Percentiles rank a stretch among this genome's conserved stretches.
phyloP scores from a whole-genome alignment of 2,888 invertebrate genomes.

The Limnephilus lunatus region DNA sequence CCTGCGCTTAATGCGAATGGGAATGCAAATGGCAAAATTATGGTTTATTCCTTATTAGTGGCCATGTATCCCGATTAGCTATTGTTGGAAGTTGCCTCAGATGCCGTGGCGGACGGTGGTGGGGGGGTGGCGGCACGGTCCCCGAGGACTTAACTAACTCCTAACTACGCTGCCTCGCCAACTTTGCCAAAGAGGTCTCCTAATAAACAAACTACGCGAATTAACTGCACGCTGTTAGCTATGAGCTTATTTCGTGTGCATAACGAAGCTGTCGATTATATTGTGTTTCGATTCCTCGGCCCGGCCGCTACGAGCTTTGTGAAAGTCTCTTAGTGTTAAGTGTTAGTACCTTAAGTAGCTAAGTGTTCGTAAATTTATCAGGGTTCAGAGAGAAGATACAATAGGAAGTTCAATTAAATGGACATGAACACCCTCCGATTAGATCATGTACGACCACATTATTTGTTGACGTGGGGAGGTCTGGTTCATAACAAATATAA shows the following conservation, averaged over 20 bases:
- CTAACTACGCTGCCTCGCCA: conserved; percentile 43
- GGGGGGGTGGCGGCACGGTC: background rate
- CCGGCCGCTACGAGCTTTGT: background rate
- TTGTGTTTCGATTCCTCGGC: conserved; percentile 17
- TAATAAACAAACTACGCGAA: conserved; percentile 55
- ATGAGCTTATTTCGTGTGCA: conserved; percentile 32
- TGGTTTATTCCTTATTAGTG: conserved; percentile 1
- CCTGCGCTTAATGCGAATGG: conserved; percentile 14
- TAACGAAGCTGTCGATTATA: background rate
- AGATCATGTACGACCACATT: background rate
- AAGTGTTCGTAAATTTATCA: background rate
- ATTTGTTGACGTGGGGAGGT: background rate
- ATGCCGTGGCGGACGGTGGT: no score
- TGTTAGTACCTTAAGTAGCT: background rate
- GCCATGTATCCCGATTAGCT: conserved; percentile 48
- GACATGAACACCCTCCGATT: background rate
- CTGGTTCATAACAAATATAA: background rate
- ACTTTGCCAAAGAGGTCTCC: conserved; percentile 49
- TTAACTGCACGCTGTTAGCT: conserved; percentile 21
- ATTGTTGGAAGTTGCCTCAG: background rate
- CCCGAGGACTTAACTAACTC: conserved; percentile 39
- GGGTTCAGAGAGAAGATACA: background rate
- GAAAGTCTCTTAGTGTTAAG: background rate
- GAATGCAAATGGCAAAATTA: background rate
- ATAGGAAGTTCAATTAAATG: background rate